Base-by-base conservation (phyloP, 1,140 invertebrate genomes). In the Rhyzopertha dominica region DNA sequence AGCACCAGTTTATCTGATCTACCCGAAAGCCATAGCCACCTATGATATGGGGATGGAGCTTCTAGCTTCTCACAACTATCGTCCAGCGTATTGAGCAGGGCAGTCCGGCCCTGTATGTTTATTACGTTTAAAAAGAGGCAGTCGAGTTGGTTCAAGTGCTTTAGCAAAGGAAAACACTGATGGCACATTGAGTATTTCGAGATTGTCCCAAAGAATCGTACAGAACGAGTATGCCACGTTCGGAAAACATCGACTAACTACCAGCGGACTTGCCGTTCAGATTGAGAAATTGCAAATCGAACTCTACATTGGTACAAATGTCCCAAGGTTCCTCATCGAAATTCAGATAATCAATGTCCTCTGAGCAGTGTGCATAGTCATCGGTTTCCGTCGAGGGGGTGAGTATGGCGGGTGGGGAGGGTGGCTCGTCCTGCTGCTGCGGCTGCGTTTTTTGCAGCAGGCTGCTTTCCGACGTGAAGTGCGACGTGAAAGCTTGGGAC, bases 401-500 rank as follows among this genome's bases (percentile, higher is more conserved):
- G 0, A 77, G 56, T 47, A 72, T 69, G 40, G 75, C 74, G 52
- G 74, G 75, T 3, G 74, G 75, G 37, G 74, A 75, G n/a, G 71
- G 68, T 0, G 58, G 59, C 10, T 65, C 65, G 37, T 65, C 64
- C n/a, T 51, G 51, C 8, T 51, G 45, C 14, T 54, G 37, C 25
- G 48, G 52, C 14, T 54, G 37, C 25, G 48, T 53, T 37, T 53
- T 55, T 10, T 53, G 55, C 16, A 58, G 68, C 34, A 76, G 68
- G 51, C 72, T 75, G 19, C 66, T 72, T 9, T 72, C 66, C 3
- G 74, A 77, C 1, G 74, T 74, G 51, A 75, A 76, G 59, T 74
- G 73, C n/a, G 74, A 76, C 13, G 74, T 74, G 51, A 76, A 76
- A 20, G 72, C 74, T 58, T 75, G 73, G 35, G 55, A 53, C 9